Conservation (phyloP, 2,888 invertebrate species). For the Nymphalis c-album region DNA sequence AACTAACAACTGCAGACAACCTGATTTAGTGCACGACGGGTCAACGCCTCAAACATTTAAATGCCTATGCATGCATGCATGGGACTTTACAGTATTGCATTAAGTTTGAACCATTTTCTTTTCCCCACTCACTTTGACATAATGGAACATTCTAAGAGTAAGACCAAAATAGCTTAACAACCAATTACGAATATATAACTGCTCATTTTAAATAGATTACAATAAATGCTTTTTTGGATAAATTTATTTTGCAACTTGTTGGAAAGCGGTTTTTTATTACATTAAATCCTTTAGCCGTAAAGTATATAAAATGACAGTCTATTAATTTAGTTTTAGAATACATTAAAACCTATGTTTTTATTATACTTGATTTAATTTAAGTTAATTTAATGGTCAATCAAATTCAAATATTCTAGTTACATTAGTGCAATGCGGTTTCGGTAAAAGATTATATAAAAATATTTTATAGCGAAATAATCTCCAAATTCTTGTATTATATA, state of each 20-base stretch:
- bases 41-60: conserved; percentile 50
- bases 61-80: conserved; percentile 19
- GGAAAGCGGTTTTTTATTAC: no score
- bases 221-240: no score
- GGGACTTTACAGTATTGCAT: conserved; percentile 19
- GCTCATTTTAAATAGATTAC: no score
- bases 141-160: no score
- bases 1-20: conserved; percentile 64
- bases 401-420: not conserved
- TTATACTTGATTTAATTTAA: not conserved
- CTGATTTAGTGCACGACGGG: conserved; percentile 67
- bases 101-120: conserved; percentile 15
- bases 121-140: not conserved
- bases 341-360: not conserved
- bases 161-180: no score
- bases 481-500: not conserved
- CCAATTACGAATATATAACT: no score
- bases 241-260: no score
- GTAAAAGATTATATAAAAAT: not conserved
- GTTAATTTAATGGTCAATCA: not conserved
- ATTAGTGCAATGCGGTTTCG: not conserved
- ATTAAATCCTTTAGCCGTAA: not conserved
- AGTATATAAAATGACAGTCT: not conserved
- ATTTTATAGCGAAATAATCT: not conserved
- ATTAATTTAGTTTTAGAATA: no score